A percentile compares a stretch with the other conserved stretches of the same genome.
Conservation (phyloP, 2,113 vertebrate genomes). For the Dermatemys mawii region DNA sequence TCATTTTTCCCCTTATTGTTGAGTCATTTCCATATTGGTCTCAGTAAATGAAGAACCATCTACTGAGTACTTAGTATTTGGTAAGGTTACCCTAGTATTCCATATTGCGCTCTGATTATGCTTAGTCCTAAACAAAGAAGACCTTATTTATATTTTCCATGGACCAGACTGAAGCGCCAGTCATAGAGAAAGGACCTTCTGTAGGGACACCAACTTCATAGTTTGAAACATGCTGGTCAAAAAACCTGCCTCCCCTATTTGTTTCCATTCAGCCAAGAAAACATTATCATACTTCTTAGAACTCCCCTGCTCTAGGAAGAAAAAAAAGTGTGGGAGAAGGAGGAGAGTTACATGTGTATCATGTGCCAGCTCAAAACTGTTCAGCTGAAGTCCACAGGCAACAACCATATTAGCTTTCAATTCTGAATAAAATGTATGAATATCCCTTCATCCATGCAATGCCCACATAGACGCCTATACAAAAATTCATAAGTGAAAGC, state of each 20-base stretch:
- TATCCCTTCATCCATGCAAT: neutral
- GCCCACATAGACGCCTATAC: neutral
- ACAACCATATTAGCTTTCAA: conserved; percentile 26
- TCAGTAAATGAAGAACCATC: neutral
- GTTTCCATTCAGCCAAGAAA: conserved; percentile 7
- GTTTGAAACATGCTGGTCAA: neutral
- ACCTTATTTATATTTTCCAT: conserved; percentile 4
- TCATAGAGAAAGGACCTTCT: neutral
- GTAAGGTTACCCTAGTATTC: neutral
- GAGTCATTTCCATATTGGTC: neutral
- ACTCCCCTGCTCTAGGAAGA: neutral
- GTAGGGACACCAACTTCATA: neutral
- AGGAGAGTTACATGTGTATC: neutral
- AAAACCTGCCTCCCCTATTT: neutral
- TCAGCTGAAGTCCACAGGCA: neutral
- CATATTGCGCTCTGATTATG: neutral
- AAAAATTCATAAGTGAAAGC: neutral
- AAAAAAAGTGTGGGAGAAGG: neutral
- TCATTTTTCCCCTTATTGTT: neutral
- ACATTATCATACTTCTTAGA: neutral
- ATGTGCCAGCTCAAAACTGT: neutral
- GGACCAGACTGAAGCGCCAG: neutral
- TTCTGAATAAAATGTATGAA: neutral
- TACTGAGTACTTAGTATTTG: neutral
- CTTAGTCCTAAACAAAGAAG: neutral